Evolutionary conservation across 2,113 vertebrate genomes (phyloP).

Genomic region (Tetrax tetrax): DNA sequence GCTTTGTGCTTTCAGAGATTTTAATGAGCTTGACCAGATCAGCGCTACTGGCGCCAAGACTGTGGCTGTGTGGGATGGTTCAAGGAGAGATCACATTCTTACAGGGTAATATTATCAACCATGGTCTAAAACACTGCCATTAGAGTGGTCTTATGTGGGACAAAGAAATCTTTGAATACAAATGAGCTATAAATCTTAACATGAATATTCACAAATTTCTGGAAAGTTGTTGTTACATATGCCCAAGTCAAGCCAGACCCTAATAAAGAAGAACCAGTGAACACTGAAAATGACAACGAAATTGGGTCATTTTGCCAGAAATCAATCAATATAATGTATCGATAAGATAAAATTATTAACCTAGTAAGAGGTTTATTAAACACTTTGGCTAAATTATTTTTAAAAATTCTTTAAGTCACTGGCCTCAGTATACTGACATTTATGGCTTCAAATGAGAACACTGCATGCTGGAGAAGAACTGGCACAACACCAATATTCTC

Average conservation of each 20-base stretch:
- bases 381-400: background rate
- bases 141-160: background rate
- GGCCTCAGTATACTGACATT: slow-evolving; percentile 16
- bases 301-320: background rate
- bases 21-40: slow-evolving; percentile 55
- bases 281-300: background rate
- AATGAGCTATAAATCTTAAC: slow-evolving; percentile 20
- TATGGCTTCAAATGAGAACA: background rate
- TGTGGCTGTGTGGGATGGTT: slow-evolving; percentile 6
- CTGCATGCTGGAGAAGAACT: slow-evolving; percentile 3
- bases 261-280: background rate
- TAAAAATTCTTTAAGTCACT: background rate
- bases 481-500: slow-evolving; percentile 22
- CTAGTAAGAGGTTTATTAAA: background rate
- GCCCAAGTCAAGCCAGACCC: background rate
- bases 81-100: slow-evolving; percentile 54
- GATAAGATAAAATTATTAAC: background rate
- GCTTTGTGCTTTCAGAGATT: background rate
- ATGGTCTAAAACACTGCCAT: slow-evolving; percentile 9
- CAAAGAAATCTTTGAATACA: slow-evolving; percentile 2
- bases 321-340: background rate
- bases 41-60: background rate
- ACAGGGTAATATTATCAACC: slow-evolving; percentile 25
- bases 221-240: slow-evolving; percentile 1
- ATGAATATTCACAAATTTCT: slow-evolving; percentile 59